phyloP scores from a whole-genome alignment of 2,888 invertebrate genomes.

The Dolomedes plantarius region DNA sequence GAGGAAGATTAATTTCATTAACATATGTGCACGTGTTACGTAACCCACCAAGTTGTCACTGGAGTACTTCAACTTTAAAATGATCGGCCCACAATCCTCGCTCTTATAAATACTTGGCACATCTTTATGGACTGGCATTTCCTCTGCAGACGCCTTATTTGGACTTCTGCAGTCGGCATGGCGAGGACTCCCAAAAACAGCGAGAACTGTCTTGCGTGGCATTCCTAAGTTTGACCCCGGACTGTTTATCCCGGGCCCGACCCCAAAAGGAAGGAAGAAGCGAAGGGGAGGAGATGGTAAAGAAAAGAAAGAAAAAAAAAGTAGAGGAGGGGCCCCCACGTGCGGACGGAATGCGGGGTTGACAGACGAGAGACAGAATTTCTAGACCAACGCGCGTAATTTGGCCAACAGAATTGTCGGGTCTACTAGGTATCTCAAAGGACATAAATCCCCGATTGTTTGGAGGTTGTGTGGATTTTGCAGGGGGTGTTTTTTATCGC shows the following conservation, averaged over 20 bases:
- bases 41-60: no score
- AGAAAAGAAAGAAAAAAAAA: slow-evolving; percentile 7
- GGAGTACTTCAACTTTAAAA: no score
- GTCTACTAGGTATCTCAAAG: neutral
- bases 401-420: slow-evolving; percentile 32
- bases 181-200: neutral
- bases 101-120: no score
- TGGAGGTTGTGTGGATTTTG: slow-evolving; percentile 8
- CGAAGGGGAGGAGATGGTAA: neutral
- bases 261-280: neutral
- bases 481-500: neutral
- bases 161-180: slow-evolving; percentile 30
- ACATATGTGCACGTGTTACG: no score
- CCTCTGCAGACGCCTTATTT: slow-evolving; percentile 13
- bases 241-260: slow-evolving; percentile 27
- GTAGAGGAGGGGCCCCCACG: slow-evolving; percentile 32
- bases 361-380: slow-evolving; percentile 50
- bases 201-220: neutral
- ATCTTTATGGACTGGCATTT: neutral
- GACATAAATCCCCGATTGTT: slow-evolving; percentile 56
- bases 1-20: no score
- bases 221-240: slow-evolving; percentile 54
- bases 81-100: no score
- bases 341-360: slow-evolving; percentile 43
- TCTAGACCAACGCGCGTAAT: slow-evolving; percentile 40